phyloP scores from a whole-genome alignment of 1,140 invertebrate genomes.

The Drosophila mauritiana region DNA sequence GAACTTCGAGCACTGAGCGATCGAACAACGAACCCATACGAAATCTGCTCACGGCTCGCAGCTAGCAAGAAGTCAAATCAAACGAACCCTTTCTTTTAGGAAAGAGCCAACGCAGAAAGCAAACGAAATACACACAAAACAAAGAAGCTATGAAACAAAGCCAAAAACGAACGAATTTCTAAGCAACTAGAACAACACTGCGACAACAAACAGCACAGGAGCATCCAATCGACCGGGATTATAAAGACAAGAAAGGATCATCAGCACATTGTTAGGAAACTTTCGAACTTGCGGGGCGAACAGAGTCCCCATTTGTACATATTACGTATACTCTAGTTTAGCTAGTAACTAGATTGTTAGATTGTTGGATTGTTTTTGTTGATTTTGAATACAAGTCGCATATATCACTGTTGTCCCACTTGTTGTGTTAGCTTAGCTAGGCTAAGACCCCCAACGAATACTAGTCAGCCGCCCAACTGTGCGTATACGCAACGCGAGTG shows the following conservation, averaged over 20 bases:
- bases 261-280: constrained; percentile 28
- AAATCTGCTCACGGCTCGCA: constrained; percentile 40
- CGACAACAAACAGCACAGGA: constrained; percentile 30
- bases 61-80: constrained; percentile 22
- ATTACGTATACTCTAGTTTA: constrained; percentile 45
- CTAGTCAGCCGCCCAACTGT: constrained; percentile 71
- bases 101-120: constrained; percentile 51
- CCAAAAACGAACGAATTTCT: constrained; percentile 70
- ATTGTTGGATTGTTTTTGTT: constrained; percentile 34
- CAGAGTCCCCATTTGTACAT: constrained; percentile 58
- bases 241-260: constrained; percentile 60
- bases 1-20: constrained; percentile 16
- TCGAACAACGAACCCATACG: constrained; percentile 34
- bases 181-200: constrained; percentile 28
- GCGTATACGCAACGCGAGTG: constrained; percentile 64
- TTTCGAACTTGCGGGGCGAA: not conserved
- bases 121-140: constrained; percentile 20
- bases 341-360: constrained; percentile 9
- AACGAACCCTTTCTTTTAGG: constrained; percentile 49
- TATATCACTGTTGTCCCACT: constrained; percentile 59
- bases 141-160: constrained; percentile 20
- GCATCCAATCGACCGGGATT: constrained; percentile 23
- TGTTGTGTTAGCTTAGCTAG: constrained; percentile 48
- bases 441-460: constrained; percentile 39
- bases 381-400: constrained; percentile 35